Percentiles rank a stretch among this genome's conserved stretches.
Conservation (phyloP, 2,888 invertebrate genomes). For the Phaedon cochleariae region DNA sequence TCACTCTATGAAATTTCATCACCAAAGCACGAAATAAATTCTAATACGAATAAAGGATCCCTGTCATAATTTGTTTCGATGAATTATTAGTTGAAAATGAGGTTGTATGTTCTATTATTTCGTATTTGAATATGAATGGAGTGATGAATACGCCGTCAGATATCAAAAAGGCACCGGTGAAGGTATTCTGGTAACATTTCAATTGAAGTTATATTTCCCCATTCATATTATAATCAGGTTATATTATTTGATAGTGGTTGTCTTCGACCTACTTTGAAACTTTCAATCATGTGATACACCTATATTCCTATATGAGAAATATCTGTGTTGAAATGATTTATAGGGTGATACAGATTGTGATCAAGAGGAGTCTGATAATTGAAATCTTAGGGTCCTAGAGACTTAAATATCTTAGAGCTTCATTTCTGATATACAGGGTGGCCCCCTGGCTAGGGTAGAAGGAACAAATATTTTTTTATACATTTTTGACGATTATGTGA, state of each 20-base stretch:
- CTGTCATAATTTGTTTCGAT: conserved; percentile 28
- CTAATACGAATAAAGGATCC: conserved; percentile 25
- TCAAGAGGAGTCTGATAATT: too few species aligned
- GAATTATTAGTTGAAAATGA: conserved; percentile 23
- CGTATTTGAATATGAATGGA: conserved; percentile 24
- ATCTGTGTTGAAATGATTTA: too few species aligned
- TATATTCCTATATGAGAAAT: too few species aligned
- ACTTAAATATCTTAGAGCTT: too few species aligned
- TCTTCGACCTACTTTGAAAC: background rate
- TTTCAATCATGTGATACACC: background rate
- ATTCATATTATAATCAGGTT: background rate
- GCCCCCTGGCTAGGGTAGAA: too few species aligned
- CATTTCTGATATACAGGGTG: too few species aligned
- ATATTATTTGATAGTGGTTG: background rate
- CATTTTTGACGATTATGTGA: too few species aligned
- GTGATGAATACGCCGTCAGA: conserved; percentile 19
- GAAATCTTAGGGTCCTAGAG: too few species aligned
- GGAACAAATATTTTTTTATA: too few species aligned
- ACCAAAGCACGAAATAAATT: conserved; percentile 20
- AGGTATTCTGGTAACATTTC: conserved; percentile 3
- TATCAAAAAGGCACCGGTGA: background rate
- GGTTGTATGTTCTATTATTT: conserved; percentile 13
- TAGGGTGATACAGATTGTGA: too few species aligned
- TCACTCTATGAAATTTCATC: conserved; percentile 28
- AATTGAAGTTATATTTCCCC: background rate